Base-by-base conservation (phyloP, 2,113 vertebrate genomes). In the Macheiramphus alcinus region DNA sequence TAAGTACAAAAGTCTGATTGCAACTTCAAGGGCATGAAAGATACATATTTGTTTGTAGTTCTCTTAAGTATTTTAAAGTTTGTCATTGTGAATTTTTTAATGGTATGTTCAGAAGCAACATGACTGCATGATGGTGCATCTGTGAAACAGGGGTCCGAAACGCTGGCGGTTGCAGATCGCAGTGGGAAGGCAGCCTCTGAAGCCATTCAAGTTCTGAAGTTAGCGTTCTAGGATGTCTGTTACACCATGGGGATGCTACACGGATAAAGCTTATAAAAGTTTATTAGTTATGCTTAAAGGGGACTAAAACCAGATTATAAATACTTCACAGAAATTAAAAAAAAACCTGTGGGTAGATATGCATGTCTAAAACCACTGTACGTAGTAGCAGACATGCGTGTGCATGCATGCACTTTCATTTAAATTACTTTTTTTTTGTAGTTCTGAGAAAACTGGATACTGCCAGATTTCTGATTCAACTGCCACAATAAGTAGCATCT, bases 331-430 rank as follows among this genome's bases (percentile, higher is more conserved):
- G 36, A 52, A 52, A 52, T n/a, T 11, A 0, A 3, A 16, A 9
- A 0, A 50, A 3, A 5, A 7, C 12, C 14, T 32, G 7, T 23
- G 10, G 11, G 36, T 65, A 65, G 5, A 42, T 36, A n/a, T 3
- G 2, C 13, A 62, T 1, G 0, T n/a, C 25, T 74, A 53, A 90
- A 62, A 1, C 5, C 31, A 11, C 16, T 3, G 8, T 11, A 27
- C 4, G 2, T 3, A 74, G 22, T 1, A 40, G 32, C 18, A 75
- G 52, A 26, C 5, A 13, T 5, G 8, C 1, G 1, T 26, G 20
- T 65, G 23, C 10, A 5, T 22, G 4, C 8, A 40, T 25, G 62
- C 3, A 9, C 42, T 80, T 50, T 61, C 4, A 42, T 43, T 56
- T n/a, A 1, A 61, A 68, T 55, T 2, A 5, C 2, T 4, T 8